Base-by-base conservation (phyloP, 1,140 invertebrate genomes). In the Sinella curviseta region DNA sequence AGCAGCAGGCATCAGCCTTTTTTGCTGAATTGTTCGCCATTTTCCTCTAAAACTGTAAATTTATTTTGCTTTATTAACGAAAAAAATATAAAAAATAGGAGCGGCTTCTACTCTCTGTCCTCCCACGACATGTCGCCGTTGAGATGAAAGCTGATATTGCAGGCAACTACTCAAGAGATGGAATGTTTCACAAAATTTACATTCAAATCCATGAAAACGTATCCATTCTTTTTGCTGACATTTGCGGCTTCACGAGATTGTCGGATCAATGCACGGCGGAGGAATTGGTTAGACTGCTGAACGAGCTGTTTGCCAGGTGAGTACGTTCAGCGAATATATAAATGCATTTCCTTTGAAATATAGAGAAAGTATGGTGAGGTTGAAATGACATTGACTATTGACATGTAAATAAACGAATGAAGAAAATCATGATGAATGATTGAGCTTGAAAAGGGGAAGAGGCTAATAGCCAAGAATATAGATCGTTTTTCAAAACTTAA, bases 111-210 rank as follows among this genome's bases (percentile, higher is more conserved):
- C 89, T 98, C 74, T 97, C 95, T 48, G 96, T 99, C 54, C 88
- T 98, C 70, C 97, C 97, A 0, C 91, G 95, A 75, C 96, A 98
- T 87, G 95, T 98, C 81, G 97, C 97, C 48, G 94, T 97, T 92
- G 96, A 98, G 89, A 97, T 98, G 95, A 98, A 97, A 88, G 94
- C 94, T 31, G 96, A 98, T 87, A 97, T 98, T 85, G 95, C 94
- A 31, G 94, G 92, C 48, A 94, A 96, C 86, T 54, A 54, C 34
- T 48, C 34, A 3, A n/a, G 35, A 17, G 34, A 36, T 75, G 94
- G 93, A 34, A 96, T 95, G 89, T 98, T 98, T 87, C 96, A 98
- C 86, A 98, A 98, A 89, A 98, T 98, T 86, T 99, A 98, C 89
- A 98, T 98, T 85, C 95, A 97, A 86, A 91, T 94, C 80, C 95